Conservation (phyloP, 2,113 vertebrate species). For the Alligator sinensis region DNA sequence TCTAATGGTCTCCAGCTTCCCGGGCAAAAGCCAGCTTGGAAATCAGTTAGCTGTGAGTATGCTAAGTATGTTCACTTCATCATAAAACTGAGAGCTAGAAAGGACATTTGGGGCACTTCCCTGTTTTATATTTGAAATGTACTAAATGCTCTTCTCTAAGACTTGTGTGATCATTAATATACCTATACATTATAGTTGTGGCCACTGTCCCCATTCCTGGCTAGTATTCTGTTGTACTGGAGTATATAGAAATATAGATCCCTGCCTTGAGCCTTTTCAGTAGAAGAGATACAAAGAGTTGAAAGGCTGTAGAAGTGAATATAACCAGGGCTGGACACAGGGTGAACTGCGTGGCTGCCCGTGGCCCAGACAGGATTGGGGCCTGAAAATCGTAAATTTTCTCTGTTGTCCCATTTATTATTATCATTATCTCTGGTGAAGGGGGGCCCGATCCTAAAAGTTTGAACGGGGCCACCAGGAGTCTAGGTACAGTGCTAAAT, state of each 20-base stretch:
- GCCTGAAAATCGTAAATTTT: too few species aligned
- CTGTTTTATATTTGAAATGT: background rate
- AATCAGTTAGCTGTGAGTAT: slow-evolving; percentile 77
- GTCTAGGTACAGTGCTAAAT: too few species aligned
- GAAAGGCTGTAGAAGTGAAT: background rate
- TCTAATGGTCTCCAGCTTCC: slow-evolving; percentile 78
- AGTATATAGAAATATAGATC: background rate
- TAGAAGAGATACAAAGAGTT: background rate
- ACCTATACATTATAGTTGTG: background rate
- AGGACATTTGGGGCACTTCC: background rate
- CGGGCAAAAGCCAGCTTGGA: slow-evolving; percentile 71
- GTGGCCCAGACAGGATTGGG: too few species aligned
- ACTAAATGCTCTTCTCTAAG: background rate
- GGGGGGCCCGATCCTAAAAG: too few species aligned
- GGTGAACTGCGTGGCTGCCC: too few species aligned
- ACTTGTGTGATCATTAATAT: slow-evolving; percentile 39
- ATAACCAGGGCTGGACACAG: background rate
- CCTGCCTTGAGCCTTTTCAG: background rate
- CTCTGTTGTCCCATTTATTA: too few species aligned
- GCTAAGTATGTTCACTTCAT: slow-evolving; percentile 18
- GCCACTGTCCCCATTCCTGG: background rate
- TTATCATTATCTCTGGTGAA: too few species aligned
- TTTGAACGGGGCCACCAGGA: too few species aligned
- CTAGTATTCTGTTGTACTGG: background rate
- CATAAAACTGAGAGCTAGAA: slow-evolving; percentile 18